Percentiles rank a stretch among this genome's conserved stretches.
These are phyloP conservation scores for Astyanax mexicanus DNA, from an alignment of 2,797 vertebrate species.

Conservation along the genomic window DNA sequence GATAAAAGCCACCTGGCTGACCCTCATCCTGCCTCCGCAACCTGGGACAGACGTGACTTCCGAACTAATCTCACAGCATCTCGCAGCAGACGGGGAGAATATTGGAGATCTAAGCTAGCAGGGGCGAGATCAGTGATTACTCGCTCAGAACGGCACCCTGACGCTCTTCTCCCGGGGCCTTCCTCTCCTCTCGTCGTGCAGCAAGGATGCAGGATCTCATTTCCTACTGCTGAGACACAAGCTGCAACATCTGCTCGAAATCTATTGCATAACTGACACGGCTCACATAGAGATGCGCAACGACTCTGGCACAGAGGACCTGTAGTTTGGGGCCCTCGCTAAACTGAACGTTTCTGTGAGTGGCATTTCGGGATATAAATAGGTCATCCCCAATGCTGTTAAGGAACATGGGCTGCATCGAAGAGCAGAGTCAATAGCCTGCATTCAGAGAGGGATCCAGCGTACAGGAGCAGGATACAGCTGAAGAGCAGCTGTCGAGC, in stretches of 20 bases:
- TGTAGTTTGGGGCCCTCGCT: conserved; percentile 10
- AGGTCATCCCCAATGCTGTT: conserved; percentile 1
- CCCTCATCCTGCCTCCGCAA: conserved; percentile 12
- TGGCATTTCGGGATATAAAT: conserved; percentile 20
- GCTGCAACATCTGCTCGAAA: conserved; percentile 36
- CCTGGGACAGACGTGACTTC: background rate
- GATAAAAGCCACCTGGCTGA: conserved; percentile 54
- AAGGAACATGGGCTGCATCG: conserved; percentile 8
- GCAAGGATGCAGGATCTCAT: conserved; percentile 18
- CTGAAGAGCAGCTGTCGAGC: conserved; percentile 24
- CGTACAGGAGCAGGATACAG: background rate
- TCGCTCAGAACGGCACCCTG: background rate
- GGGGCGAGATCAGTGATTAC: conserved; percentile 17
- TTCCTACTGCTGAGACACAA: conserved; percentile 25
- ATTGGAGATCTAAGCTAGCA: conserved; percentile 14
- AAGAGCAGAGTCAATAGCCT: conserved; percentile 18
- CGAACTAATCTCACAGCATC: conserved; percentile 20
- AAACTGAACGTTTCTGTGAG: background rate
- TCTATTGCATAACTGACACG: conserved; percentile 30
- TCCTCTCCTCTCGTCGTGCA: background rate
- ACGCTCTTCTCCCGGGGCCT: conserved; percentile 6
- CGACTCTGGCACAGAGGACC: conserved; percentile 11
- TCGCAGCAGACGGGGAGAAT: conserved; percentile 1
- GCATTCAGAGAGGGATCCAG: conserved; percentile 7
- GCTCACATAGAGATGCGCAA: conserved; percentile 12